Base-by-base conservation (phyloP, 2,888 invertebrate species). In the Halocaridina rubra region DNA sequence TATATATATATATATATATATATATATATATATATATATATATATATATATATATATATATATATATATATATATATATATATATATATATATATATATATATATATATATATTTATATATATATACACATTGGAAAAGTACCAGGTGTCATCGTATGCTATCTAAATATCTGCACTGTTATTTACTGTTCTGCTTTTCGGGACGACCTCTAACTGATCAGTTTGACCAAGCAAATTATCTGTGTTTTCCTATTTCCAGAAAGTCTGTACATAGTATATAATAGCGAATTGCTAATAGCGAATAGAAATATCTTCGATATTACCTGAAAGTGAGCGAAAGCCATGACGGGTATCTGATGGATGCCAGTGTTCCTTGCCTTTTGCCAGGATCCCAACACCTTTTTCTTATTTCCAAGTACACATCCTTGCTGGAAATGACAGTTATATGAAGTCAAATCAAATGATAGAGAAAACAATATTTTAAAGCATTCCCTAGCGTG, bases 361-460 rank as follows among this genome's bases (percentile, higher is more conserved):
- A 93, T 94, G 59, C 94, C 94, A 3, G 95, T 95, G 2, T 95
- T 94, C 89, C 93, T 93, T 0, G 95, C 95, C 90, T 95, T 95
- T 90, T 95, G 95, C 94, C 96, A 96, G 0, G 95, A 93, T 0
- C 95, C 95, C 89, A 96, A 95, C 2, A 96, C 91, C 91, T 96
- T 96, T 0, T 95, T 94, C 90, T 95, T 95, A 46, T 19, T 29
- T n/a, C 59, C 77, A 4, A 95, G 90, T 0, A 96, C 93, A 89
- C 96, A 96, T 22, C 96, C 96, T 67, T 87, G 59, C 86, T 87
- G 84, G 0, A n/a, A 46, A 3, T n/a, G n/a, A n/a, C n/a, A n/a
- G n/a, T n/a, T n/a, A n/a, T n/a, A n/a, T n/a, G n/a, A n/a, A n/a
- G n/a, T n/a, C n/a, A n/a, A n/a, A n/a, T n/a, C n/a, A n/a, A n/a